These are phyloP conservation scores for Lamproptera curius DNA, from an alignment of 2,888 invertebrate genomes.

Conservation along the genomic window DNA sequence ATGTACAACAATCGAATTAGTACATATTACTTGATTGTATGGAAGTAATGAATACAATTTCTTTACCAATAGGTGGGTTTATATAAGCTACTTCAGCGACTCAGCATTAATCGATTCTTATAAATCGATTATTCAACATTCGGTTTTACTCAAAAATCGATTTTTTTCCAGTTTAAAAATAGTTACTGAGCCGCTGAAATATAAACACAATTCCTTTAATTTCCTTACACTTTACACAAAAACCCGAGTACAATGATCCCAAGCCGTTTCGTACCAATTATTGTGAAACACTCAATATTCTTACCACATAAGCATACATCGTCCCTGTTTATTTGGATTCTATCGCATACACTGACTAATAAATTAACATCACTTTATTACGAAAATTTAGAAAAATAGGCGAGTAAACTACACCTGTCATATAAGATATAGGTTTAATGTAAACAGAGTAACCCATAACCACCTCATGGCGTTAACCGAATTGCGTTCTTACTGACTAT, in stretches of 20 bases:
- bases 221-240: slow-evolving; percentile 9
- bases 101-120: background rate
- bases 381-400: too few species aligned
- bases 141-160: too few species aligned
- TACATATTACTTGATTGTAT: slow-evolving; percentile 9
- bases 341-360: background rate
- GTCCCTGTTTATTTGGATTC: slow-evolving; percentile 14
- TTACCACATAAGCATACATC: slow-evolving; percentile 2
- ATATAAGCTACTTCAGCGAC: slow-evolving; percentile 4
- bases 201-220: slow-evolving; percentile 1
- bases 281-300: slow-evolving; percentile 9
- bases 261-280: slow-evolving; percentile 16
- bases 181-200: slow-evolving; percentile 11
- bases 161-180: background rate
- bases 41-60: slow-evolving; percentile 12
- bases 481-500: too few species aligned
- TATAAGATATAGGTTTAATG: too few species aligned
- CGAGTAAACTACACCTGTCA: too few species aligned
- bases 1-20: slow-evolving; percentile 17
- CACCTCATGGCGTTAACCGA: too few species aligned
- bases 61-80: slow-evolving; percentile 44
- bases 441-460: too few species aligned
- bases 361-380: too few species aligned
- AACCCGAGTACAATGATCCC: slow-evolving; percentile 15
- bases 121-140: too few species aligned